A percentile compares a stretch with the other conserved stretches of the same genome.
phyloP scores from a whole-genome alignment of 37 sponge, comb jelly and placozoan genomes.

The Cliona cf. orientalis region DNA sequence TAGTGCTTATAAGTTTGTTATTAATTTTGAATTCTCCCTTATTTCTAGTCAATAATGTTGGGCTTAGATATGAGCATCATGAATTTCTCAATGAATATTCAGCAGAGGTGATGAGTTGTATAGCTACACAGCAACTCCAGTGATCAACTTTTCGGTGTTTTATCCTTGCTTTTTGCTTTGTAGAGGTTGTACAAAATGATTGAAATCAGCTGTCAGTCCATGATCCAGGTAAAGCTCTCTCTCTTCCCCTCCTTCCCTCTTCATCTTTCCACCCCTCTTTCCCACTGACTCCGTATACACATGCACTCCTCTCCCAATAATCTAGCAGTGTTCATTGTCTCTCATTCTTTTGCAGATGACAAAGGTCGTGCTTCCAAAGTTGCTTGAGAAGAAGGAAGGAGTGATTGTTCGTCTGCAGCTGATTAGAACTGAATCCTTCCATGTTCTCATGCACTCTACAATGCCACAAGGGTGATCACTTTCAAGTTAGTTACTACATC shows the following conservation, averaged over 20 bases:
- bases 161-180: too few relatives aligned
- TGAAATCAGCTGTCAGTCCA: constrained; percentile 49
- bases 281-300: too few relatives aligned
- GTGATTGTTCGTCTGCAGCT: constrained; percentile 64
- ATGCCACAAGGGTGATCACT: constrained; percentile 66
- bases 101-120: too few relatives aligned
- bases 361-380: constrained; percentile 44
- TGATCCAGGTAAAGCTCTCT: constrained; percentile 45
- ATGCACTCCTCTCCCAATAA: background rate
- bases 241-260: background rate
- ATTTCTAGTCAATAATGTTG: too few relatives aligned
- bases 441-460: constrained; percentile 26
- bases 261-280: too few relatives aligned
- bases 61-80: too few relatives aligned
- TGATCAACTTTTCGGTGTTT: too few relatives aligned
- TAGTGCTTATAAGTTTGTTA: too few relatives aligned
- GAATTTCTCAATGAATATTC: too few relatives aligned
- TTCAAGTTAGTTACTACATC: too few relatives aligned
- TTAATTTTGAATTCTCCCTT: too few relatives aligned
- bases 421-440: background rate
- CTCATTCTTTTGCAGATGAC: constrained; percentile 74
- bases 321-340: background rate
- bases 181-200: constrained; percentile 45
- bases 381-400: constrained; percentile 49
- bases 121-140: too few relatives aligned